A percentile compares a stretch with the other conserved stretches of the same genome.
Evolutionary conservation across 2,888 invertebrate species (phyloP).

Genomic region (Eremobia ochroleuca): DNA sequence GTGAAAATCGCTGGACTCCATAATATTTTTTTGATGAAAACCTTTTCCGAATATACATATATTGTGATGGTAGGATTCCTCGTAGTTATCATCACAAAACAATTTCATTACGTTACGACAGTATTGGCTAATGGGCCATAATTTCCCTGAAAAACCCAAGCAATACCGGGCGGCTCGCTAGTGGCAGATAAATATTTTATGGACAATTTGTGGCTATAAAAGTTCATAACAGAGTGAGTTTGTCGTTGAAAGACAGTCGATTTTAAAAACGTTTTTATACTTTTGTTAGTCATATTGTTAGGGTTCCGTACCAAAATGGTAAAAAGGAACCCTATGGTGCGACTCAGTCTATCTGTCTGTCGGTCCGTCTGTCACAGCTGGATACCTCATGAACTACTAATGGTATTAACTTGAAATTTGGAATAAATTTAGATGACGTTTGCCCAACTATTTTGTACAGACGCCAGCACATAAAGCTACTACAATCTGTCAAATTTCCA

Average conservation of each 20-base stretch:
- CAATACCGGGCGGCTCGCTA: constrained; percentile 1
- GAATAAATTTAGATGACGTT: too few species aligned
- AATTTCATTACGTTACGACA: neutral
- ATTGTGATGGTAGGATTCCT: neutral
- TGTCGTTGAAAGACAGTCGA: constrained; percentile 26
- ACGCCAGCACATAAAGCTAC: too few species aligned
- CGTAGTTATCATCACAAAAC: neutral
- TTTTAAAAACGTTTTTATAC: constrained; percentile 16
- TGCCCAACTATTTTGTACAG: too few species aligned
- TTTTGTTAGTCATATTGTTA: constrained; percentile 14
- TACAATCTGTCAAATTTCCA: too few species aligned
- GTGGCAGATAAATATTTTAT: constrained; percentile 42
- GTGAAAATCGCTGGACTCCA: neutral
- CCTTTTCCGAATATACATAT: neutral
- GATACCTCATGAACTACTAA: too few species aligned
- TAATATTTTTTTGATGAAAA: neutral
- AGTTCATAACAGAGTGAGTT: constrained; percentile 36
- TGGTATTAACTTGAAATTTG: too few species aligned
- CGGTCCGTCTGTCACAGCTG: too few species aligned
- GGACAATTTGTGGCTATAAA: constrained; percentile 42
- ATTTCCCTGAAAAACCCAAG: constrained; percentile 21
- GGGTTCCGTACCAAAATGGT: too few species aligned
- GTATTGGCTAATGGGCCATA: constrained; percentile 32
- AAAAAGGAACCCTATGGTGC: too few species aligned
- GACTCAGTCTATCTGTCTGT: too few species aligned